Percentiles rank a stretch among this genome's conserved stretches.
Evolutionary conservation across 2,888 invertebrate species (phyloP).

Genomic region (Lysandra bellargus): DNA sequence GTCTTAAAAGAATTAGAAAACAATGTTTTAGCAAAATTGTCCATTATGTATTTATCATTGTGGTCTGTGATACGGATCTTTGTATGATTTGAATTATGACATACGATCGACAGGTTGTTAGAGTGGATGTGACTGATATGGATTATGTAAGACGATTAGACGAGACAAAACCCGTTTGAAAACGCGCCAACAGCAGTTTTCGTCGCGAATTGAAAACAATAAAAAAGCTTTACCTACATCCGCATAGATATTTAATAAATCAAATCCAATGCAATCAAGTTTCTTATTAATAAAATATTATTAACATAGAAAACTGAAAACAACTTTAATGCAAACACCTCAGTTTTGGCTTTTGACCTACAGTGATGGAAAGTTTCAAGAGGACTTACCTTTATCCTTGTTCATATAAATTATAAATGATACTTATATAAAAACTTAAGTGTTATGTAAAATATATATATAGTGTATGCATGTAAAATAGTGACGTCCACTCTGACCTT

Average conservation of each 20-base stretch:
- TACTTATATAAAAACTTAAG: not conserved
- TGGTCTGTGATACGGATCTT: not conserved
- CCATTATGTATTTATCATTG: not conserved
- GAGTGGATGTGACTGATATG: not conserved
- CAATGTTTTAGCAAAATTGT: not conserved
- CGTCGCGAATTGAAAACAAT: not conserved
- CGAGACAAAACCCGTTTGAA: slow-evolving; percentile 1
- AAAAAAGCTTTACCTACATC: slow-evolving; percentile 14
- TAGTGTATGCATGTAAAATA: not conserved
- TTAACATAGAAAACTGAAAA: not conserved
- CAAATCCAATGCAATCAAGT: not conserved
- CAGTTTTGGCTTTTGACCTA: not conserved
- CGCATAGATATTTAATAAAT: not conserved
- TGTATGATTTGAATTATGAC: not conserved
- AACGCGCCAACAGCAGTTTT: not conserved
- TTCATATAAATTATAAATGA: not conserved
- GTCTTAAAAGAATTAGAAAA: not conserved
- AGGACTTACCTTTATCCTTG: not conserved
- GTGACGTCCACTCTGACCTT: slow-evolving; percentile 33
- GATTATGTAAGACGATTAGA: slow-evolving; percentile 14
- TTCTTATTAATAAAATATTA: not conserved
- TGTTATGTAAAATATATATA: too few relatives aligned
- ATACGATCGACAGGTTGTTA: slow-evolving; percentile 13
- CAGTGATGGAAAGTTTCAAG: not conserved
- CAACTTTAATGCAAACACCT: not conserved